Percentiles rank a stretch among this genome's conserved stretches.
phyloP scores from a whole-genome alignment of 2,888 invertebrate genomes.

The Plemyria rubiginata region DNA sequence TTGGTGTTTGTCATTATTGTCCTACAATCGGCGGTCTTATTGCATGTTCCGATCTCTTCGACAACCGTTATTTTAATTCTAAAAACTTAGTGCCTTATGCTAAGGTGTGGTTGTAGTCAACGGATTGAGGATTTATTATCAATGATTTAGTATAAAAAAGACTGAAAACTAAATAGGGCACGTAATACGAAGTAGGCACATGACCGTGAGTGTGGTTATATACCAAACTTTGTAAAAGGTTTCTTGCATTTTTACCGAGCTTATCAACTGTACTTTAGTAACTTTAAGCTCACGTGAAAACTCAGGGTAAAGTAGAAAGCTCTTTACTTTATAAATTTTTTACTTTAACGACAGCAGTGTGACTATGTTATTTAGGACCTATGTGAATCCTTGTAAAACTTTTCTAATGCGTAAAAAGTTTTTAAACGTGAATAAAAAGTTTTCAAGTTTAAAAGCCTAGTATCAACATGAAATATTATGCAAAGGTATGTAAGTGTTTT shows the following conservation, averaged over 20 bases:
- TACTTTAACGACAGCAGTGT: slow-evolving; percentile 50
- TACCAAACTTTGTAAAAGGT: slow-evolving; percentile 42
- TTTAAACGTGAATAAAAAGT: slow-evolving; percentile 11
- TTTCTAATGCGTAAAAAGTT: slow-evolving; percentile 33
- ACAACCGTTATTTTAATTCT: no score
- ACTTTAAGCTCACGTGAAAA: slow-evolving; percentile 52
- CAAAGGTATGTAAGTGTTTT: background rate
- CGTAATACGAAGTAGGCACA: no score
- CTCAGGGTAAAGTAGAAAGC: slow-evolving; percentile 56
- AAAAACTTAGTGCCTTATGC: no score
- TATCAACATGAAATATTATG: background rate
- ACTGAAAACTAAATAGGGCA: no score
- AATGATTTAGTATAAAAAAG: no score
- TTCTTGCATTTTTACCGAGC: slow-evolving; percentile 36
- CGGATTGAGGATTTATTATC: no score
- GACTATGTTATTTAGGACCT: slow-evolving; percentile 39
- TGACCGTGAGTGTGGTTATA: background rate
- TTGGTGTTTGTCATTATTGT: no score
- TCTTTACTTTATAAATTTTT: slow-evolving; percentile 52
- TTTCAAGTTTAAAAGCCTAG: background rate
- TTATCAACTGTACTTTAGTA: slow-evolving; percentile 43
- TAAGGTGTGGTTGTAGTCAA: no score
- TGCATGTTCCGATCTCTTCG: no score
- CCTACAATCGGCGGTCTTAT: no score
- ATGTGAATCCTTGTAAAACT: slow-evolving; percentile 35